Evolutionary conservation across 1,140 invertebrate genomes (phyloP).

Genomic region (Gryllus bimaculatus): DNA sequence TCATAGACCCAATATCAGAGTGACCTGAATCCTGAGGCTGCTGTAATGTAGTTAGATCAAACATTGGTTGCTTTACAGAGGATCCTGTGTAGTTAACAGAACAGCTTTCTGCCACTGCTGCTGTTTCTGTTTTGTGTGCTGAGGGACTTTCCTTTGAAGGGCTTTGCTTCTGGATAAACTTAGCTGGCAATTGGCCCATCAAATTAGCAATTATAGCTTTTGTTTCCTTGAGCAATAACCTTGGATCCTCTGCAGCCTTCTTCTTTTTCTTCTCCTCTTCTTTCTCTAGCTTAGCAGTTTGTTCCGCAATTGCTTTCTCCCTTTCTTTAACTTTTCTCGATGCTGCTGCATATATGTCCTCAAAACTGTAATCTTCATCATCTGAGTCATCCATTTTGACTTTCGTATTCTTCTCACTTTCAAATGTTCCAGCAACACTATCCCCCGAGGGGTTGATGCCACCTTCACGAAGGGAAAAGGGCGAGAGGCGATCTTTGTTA

Average conservation of each 20-base stretch:
- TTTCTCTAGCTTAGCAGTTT: not conserved
- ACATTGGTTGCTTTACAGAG: not conserved
- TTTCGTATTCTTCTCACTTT: slow-evolving; percentile 29
- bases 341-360: slow-evolving; percentile 55
- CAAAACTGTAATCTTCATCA: slow-evolving; percentile 48
- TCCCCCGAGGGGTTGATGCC: slow-evolving; percentile 36
- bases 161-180: slow-evolving; percentile 25
- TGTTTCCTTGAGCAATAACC: slow-evolving; percentile 44
- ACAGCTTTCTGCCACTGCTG: no score
- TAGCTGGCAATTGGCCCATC: slow-evolving; percentile 46
- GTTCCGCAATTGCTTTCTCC: slow-evolving; percentile 25
- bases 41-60: not conserved
- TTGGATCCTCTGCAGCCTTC: slow-evolving; percentile 37
- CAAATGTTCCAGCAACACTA: slow-evolving; percentile 34
- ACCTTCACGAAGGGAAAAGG: slow-evolving; percentile 35
- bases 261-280: slow-evolving; percentile 19
- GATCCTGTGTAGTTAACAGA: not conserved
- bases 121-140: not conserved
- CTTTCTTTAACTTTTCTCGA: slow-evolving; percentile 48
- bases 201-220: slow-evolving; percentile 52
- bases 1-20: not conserved
- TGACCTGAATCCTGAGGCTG: not conserved
- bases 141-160: not conserved
- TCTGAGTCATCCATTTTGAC: slow-evolving; percentile 29
- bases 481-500: slow-evolving; percentile 29